Base-by-base conservation (phyloP, 2,888 invertebrate species). In the Rhodophaea formosa region DNA sequence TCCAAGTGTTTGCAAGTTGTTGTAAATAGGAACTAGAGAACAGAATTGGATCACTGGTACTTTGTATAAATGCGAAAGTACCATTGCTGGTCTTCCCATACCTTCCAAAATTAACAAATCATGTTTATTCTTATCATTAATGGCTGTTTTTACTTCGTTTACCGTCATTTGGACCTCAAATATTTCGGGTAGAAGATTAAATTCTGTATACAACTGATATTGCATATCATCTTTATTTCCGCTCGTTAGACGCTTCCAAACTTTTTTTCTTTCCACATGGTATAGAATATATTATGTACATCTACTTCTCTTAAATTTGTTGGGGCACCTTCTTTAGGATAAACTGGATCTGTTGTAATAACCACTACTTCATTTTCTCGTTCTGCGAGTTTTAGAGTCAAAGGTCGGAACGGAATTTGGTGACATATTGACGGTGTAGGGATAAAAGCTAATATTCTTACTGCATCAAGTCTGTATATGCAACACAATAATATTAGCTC, bases 251-350 rank as follows among this genome's bases (percentile, higher is more conserved):
- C 10, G 43, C 14, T 8, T 55, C 15, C 6, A 66, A 45, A 62
- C 66, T 8, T 8, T 58, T 42, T 63, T 59, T 32, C 71, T 1
- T 45, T 47, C 67, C 71, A 75, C 3, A 65, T 35, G 12, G 71
- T 63, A 52, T 89, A 86, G 0, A 84, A 80, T 10, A 74, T 14
- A 16, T 80, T 72, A 8, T 79, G 77, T 0, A 81, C 62, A 60
- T 82, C 77, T 0, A 84, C 80, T 70, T 84, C 77, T 15, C 72
- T 81, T 0, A 82, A 56, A 58, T 82, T 84, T 3, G 62, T 53
- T 1, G 84, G 68, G 0, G 71, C 62, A 8, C 68, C 56, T 51
- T 88, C 80, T 23, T 68, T 64, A 1, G 61, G 29, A 15, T 67
- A 73, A 1, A 59, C 65, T 6, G 84, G 83, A 53, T 84, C 58